A percentile compares a stretch with the other conserved stretches of the same genome.
Conservation (phyloP, 2,888 invertebrate genomes). For the Bellardia bayeri region DNA sequence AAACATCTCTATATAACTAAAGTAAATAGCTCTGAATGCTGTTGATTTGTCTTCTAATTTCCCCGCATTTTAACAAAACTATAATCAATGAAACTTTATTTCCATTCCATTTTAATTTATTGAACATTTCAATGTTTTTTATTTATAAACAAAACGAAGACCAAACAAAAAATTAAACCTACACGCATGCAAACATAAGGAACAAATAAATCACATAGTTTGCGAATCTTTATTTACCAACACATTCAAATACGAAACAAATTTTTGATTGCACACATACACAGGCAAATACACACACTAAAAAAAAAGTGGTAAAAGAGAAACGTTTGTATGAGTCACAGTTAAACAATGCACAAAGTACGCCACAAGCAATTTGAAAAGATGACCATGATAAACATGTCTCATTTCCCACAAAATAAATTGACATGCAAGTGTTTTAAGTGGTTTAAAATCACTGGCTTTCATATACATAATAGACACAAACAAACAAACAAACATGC, state of each 20-base stretch:
- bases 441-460: constrained; percentile 68
- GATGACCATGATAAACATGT: constrained; percentile 71
- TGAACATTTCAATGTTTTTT: constrained; percentile 6
- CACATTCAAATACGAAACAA: constrained; percentile 3
- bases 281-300: not conserved
- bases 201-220: constrained; percentile 52
- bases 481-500: not conserved
- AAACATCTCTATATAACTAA: not conserved
- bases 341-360: constrained; percentile 48
- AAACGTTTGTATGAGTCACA: constrained; percentile 9
- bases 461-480: constrained; percentile 26
- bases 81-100: constrained; percentile 21
- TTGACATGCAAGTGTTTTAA: constrained; percentile 71
- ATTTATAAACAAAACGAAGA: not conserved
- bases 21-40: not conserved
- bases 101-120: constrained; percentile 35
- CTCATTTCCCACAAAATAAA: constrained; percentile 71
- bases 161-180: not conserved
- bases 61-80: not conserved
- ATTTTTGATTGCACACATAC: not conserved
- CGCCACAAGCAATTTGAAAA: constrained; percentile 63
- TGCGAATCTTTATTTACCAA: constrained; percentile 38
- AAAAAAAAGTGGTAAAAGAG: not conserved
- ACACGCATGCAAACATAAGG: constrained; percentile 8
- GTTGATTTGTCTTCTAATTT: constrained; percentile 38